Evolutionary conservation across 2,888 invertebrate genomes (phyloP).

Genomic region (Sthenelais limicola): DNA sequence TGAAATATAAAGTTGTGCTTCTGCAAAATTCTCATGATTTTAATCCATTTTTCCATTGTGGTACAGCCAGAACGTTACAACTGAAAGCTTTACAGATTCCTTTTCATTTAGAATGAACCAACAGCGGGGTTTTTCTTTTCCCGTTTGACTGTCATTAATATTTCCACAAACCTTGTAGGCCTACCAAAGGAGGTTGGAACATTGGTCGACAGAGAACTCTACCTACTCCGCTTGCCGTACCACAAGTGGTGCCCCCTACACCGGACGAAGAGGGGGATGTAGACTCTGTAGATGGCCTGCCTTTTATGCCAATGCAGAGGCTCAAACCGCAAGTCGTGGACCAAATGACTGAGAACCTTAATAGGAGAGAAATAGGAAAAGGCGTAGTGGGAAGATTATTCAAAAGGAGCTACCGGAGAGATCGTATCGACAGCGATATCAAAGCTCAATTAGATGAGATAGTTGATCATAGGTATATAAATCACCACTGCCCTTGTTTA

Average conservation of each 20-base stretch:
- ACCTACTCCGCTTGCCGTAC: constrained; percentile 51
- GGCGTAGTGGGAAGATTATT: constrained; percentile 86
- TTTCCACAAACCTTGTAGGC: too few relatives aligned
- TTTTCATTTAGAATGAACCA: too few relatives aligned
- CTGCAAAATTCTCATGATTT: too few relatives aligned
- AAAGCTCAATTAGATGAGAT: constrained; percentile 88
- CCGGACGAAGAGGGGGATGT: constrained; percentile 55
- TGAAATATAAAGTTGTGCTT: too few relatives aligned
- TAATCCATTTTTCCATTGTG: too few relatives aligned
- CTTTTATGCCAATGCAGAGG: constrained; percentile 59
- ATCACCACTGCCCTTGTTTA: background rate
- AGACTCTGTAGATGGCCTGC: constrained; percentile 53
- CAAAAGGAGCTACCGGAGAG: constrained; percentile 76
- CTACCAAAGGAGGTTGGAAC: constrained; percentile 44
- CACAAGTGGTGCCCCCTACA: constrained; percentile 52
- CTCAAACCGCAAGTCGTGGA: constrained; percentile 77
- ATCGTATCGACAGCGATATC: constrained; percentile 76
- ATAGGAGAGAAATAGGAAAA: constrained; percentile 88
- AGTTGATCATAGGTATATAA: constrained; percentile 80
- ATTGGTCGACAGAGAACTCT: constrained; percentile 46
- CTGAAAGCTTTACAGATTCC: too few relatives aligned
- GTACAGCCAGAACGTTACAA: too few relatives aligned
- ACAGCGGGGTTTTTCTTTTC: too few relatives aligned
- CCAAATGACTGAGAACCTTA: constrained; percentile 91
- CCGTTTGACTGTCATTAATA: too few relatives aligned